Evolutionary conservation across 2,888 invertebrate species (phyloP), one percentile per base, ranked within the genome.

Genomic region (Allacma fusca): DNA sequence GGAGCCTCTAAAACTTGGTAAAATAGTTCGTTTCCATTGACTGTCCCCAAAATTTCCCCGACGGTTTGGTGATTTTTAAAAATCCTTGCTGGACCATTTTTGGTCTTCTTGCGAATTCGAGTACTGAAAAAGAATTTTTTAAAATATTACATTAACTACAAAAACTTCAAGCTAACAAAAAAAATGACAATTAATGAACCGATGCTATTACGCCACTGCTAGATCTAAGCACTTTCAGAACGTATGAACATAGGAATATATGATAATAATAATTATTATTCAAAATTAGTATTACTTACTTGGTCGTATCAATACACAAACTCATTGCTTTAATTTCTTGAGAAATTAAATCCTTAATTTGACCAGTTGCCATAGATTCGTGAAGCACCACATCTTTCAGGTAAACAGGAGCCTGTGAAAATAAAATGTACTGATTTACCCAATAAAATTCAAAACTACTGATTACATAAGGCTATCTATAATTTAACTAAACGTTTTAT

Each of bases 331-430:
- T 73, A 1, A 73, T 28, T 64, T 73, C 73, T 73, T 64, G 73
- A 29, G 44, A 67, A 75, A 75, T 28, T 12, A 75, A 26, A 0
- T 16, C n/a, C 29, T 78, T 82, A 0, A 79, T 68, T 19, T 76
- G 65, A 1, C 76, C 76, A 44, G 77, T 72, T 5, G 69, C 69
- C 80, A 82, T 81, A 7, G 74, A 59, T 57, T 70, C 62, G 5
- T 77, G 79, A 0, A 80, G 71, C 2, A 82, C 80, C 12, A 80
- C 75, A 13, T 80, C 79, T 5, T 77, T 50, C 24, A 82, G 24
- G 65, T 70, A 80, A n/a, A 77, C 79, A 0, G 74, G 40, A 7
- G 76, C 72, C 81, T 81, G 65, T 24, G 21, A 34, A 75, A n/a
- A 24, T 19, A 72, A 59, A 59, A 19, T 4, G 29, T 23, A 43